These are phyloP conservation scores for Globodera rostochiensis DNA, from an alignment of 1,140 invertebrate species.

Conservation along the genomic window DNA sequence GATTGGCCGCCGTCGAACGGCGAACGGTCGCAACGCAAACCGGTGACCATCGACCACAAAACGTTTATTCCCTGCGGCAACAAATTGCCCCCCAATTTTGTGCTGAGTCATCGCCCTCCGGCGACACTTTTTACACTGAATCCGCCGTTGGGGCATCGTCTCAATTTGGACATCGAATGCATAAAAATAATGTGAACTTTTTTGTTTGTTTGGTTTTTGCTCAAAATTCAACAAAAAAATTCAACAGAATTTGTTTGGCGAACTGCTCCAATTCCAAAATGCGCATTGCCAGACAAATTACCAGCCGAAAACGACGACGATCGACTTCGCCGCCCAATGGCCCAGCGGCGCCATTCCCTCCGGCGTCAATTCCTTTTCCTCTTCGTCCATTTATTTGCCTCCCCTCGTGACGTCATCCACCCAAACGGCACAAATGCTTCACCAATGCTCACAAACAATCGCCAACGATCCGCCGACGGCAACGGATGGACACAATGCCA, in stretches of 20 bases:
- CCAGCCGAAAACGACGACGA: neutral
- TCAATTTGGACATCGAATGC: neutral
- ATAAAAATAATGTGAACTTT: neutral
- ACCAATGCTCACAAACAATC: constrained; percentile 2
- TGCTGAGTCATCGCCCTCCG: neutral
- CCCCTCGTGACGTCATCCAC: neutral
- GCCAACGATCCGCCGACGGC: neutral
- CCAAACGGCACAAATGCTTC: constrained; percentile 2
- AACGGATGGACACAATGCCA: neutral
- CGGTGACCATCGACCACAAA: neutral
- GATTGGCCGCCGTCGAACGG: neutral
- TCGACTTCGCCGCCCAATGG: neutral
- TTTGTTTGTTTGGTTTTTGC: neutral
- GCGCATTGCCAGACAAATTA: neutral
- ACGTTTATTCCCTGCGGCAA: neutral
- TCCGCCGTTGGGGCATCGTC: neutral
- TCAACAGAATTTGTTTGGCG: neutral
- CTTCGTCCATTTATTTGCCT: constrained; percentile 7
- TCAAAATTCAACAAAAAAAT: neutral
- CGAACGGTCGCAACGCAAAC: neutral
- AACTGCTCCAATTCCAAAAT: neutral
- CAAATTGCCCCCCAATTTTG: neutral
- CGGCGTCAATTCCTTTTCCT: neutral
- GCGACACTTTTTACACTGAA: neutral
- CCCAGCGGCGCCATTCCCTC: neutral